Base-by-base conservation (phyloP, 1,140 invertebrate genomes). In the Pristionchus pacificus region DNA sequence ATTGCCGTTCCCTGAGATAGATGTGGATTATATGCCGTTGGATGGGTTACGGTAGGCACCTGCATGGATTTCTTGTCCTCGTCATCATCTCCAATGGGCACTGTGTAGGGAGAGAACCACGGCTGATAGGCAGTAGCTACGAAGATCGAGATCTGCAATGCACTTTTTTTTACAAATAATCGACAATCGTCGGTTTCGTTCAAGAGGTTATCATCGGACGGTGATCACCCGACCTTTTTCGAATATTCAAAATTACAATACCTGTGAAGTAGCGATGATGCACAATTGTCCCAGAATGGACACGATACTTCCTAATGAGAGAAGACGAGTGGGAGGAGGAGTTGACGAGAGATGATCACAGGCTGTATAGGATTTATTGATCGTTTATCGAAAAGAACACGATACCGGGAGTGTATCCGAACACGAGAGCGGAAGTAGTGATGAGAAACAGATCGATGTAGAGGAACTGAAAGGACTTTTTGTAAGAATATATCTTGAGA, bases 361-460 rank as follows among this genome's bases (percentile, higher is more conserved):
- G 0, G 82, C 79, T n/a, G n/a, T n/a, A n/a, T n/a, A n/a, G n/a
- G n/a, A n/a, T n/a, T n/a, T n/a, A n/a, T n/a, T n/a, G n/a, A n/a
- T n/a, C n/a, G n/a, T n/a, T n/a, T n/a, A n/a, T n/a, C n/a, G n/a
- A n/a, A n/a, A n/a, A n/a, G n/a, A n/a, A n/a, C n/a, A n/a, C n/a
- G n/a, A n/a, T n/a, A n/a, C n/a, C n/a, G 1, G 76, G 79, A 27
- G 82, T 83, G 69, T 83, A 82, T 31, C 81, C 81, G 59, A 83
- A 82, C 25, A 77, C 80, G 6, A 90, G 79, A 19, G 89, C 88
- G 24, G 90, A 83, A 25, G 86, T 84, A 14, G 89, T 89, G 29
- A 89, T 88, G 24, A 90, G 86, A 38, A 88, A 83, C 24, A 90
- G 81, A 83, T 90, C 89, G 74, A 90, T 88, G 79, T 88, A 90